Evolutionary conservation across 2,797 vertebrate genomes (phyloP).

Genomic region (Passerculus sandwichensis): DNA sequence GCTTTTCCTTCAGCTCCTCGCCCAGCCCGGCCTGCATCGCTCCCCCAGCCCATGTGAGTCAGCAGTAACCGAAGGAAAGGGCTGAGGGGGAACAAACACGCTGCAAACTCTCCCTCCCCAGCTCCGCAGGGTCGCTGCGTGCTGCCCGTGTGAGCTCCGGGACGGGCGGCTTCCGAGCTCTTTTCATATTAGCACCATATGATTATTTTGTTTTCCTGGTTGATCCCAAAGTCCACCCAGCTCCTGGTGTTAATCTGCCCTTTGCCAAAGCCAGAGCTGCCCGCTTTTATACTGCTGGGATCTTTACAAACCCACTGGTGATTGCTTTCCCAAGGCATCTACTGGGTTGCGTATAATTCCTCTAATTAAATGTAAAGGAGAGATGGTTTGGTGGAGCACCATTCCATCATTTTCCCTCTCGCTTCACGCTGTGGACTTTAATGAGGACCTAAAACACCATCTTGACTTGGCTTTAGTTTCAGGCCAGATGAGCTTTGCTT

Average conservation of each 20-base stretch:
- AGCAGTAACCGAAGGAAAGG: slow-evolving; percentile 63
- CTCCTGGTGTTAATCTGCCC: slow-evolving; percentile 45
- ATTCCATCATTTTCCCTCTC: slow-evolving; percentile 72
- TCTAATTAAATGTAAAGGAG: slow-evolving; percentile 81
- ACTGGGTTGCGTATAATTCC: slow-evolving; percentile 72
- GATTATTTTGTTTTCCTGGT: neutral
- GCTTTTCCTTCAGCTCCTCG: slow-evolving; percentile 56
- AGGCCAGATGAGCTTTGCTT: slow-evolving; percentile 76
- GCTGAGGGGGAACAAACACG: slow-evolving; percentile 22
- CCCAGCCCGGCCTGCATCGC: slow-evolving; percentile 10
- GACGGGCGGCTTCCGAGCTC: neutral
- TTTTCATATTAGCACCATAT: neutral
- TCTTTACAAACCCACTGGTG: slow-evolving; percentile 57
- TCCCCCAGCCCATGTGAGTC: slow-evolving; percentile 63
- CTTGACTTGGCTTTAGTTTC: slow-evolving; percentile 77
- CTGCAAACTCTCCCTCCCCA: slow-evolving; percentile 49
- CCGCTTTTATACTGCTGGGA: slow-evolving; percentile 17
- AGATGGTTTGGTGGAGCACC: slow-evolving; percentile 71
- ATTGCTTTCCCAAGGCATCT: slow-evolving; percentile 73
- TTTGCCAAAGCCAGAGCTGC: slow-evolving; percentile 8
- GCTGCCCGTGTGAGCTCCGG: neutral
- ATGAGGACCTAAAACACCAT: slow-evolving; percentile 78
- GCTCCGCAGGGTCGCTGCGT: neutral
- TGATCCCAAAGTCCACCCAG: slow-evolving; percentile 45
- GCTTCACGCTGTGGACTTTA: slow-evolving; percentile 77